Percentiles rank a stretch among this genome's conserved stretches.
Conservation (phyloP, 2,888 invertebrate genomes). For the Aethes cnicana region DNA sequence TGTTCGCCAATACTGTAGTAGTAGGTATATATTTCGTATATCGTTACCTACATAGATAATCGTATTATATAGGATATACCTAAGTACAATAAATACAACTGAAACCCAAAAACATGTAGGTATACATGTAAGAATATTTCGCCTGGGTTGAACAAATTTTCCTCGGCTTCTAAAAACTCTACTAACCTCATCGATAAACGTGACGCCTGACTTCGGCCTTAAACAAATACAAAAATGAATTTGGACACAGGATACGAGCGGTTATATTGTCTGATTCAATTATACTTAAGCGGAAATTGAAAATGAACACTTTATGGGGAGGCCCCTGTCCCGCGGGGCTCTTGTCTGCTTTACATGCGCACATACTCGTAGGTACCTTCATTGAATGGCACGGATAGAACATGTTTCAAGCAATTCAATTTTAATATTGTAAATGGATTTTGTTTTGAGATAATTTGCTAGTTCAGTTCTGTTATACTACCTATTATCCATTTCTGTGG, state of each 20-base stretch:
- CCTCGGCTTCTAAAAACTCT: no score
- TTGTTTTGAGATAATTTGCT: neutral
- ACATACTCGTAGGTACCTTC: constrained; percentile 5
- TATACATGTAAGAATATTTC: no score
- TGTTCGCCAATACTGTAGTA: no score
- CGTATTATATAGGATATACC: no score
- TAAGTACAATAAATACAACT: no score
- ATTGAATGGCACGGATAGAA: constrained; percentile 5
- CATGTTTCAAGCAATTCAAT: constrained; percentile 5
- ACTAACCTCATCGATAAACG: no score
- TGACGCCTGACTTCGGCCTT: constrained; percentile 9
- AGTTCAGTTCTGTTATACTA: neutral
- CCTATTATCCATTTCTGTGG: no score
- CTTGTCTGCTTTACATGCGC: constrained; percentile 10
- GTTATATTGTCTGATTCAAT: constrained; percentile 57
- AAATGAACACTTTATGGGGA: constrained; percentile 56
- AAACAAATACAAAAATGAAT: constrained; percentile 29
- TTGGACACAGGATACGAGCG: constrained; percentile 31
- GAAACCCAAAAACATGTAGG: no score
- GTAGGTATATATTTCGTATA: no score
- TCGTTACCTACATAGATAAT: no score
- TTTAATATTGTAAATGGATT: constrained; percentile 15
- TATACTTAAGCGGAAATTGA: constrained; percentile 69
- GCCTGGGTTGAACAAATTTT: no score
- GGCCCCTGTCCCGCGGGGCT: constrained; percentile 42